These are phyloP conservation scores for Ametastegia equiseti DNA, from an alignment of 2,888 invertebrate species.

Conservation along the genomic window DNA sequence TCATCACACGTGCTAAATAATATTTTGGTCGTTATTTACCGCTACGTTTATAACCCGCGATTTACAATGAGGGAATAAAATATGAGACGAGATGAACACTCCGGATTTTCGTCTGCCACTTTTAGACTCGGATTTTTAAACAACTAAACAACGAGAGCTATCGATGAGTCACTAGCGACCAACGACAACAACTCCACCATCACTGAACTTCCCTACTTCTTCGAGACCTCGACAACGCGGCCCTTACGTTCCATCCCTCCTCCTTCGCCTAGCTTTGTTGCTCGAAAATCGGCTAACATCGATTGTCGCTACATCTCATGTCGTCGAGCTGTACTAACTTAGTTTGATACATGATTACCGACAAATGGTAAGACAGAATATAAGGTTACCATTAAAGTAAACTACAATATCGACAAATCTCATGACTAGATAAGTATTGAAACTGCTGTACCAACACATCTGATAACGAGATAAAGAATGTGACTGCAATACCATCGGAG, in stretches of 20 bases:
- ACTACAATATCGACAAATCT: neutral
- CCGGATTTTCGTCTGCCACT: neutral
- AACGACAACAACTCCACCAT: too few relatives aligned
- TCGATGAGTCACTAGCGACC: neutral
- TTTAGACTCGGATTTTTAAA: too few relatives aligned
- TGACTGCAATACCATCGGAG: too few relatives aligned
- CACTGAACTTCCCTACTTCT: neutral
- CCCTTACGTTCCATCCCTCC: neutral
- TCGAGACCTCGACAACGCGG: neutral
- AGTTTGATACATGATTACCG: neutral
- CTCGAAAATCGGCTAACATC: too few relatives aligned
- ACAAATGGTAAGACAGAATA: neutral
- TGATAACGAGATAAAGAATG: too few relatives aligned
- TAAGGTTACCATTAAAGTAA: neutral
- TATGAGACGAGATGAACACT: too few relatives aligned
- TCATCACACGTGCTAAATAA: constrained; percentile 64
- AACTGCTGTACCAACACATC: too few relatives aligned
- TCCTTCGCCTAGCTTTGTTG: too few relatives aligned
- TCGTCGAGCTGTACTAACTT: neutral
- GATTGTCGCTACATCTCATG: neutral
- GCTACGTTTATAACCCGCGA: neutral
- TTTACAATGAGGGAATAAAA: too few relatives aligned
- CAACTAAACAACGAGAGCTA: neutral
- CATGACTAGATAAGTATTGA: too few relatives aligned
- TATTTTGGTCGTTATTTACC: neutral